Evolutionary conservation across 2,797 vertebrate species (phyloP).

Genomic region (Coregonus suidteri): DNA sequence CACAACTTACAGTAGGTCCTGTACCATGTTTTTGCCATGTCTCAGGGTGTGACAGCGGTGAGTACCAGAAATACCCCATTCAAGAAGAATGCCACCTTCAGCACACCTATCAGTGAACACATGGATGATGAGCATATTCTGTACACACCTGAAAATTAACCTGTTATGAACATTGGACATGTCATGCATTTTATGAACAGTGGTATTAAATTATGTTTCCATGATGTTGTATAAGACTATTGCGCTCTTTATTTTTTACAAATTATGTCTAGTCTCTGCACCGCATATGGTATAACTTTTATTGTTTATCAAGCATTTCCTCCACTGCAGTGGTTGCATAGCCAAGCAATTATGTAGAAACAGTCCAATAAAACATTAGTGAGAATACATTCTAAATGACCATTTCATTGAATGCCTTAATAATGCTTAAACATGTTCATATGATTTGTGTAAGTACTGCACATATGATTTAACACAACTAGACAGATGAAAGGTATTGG

Average conservation of each 20-base stretch:
- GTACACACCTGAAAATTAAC: slow-evolving; percentile 45
- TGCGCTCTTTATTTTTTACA: neutral
- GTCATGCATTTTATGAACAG: slow-evolving; percentile 10
- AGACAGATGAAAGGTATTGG: neutral
- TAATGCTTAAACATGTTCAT: neutral
- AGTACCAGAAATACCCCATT: slow-evolving; percentile 57
- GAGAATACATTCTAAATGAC: neutral
- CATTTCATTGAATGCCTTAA: neutral
- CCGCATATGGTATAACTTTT: neutral
- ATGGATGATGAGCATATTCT: slow-evolving; percentile 59
- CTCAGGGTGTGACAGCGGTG: slow-evolving; percentile 65
- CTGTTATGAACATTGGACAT: slow-evolving; percentile 3
- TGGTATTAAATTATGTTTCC: slow-evolving; percentile 1
- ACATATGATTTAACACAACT: neutral
- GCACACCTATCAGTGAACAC: slow-evolving; percentile 64
- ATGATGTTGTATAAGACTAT: neutral
- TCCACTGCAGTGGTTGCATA: neutral
- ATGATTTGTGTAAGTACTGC: neutral
- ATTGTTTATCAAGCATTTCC: neutral
- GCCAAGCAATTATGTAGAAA: neutral
- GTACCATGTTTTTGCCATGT: slow-evolving; percentile 23
- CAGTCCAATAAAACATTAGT: neutral
- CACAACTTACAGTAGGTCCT: neutral
- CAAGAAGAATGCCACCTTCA: slow-evolving; percentile 72
- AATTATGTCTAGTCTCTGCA: neutral